Percentiles rank a stretch among this genome's conserved stretches.
These are phyloP conservation scores for Anguilla japonica DNA, from an alignment of 2,113 vertebrate species.

Conservation along the genomic window DNA sequence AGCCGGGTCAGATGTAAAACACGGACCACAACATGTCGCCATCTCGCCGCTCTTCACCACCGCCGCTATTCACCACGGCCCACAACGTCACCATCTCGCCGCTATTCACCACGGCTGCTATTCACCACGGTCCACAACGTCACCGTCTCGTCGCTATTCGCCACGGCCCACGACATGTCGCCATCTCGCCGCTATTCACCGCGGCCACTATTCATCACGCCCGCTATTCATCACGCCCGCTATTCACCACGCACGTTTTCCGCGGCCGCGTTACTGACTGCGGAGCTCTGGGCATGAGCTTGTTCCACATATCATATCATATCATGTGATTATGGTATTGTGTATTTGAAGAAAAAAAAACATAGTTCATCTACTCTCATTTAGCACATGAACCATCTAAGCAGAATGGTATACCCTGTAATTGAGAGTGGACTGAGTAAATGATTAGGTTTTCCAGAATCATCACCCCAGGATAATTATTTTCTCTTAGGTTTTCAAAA, in stretches of 20 bases:
- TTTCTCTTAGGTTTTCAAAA: not conserved
- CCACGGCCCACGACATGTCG: not conserved
- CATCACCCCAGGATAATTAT: not conserved
- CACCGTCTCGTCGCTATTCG: too few species aligned
- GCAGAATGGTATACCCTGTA: not conserved
- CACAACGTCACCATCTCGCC: too few species aligned
- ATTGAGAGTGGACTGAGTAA: not conserved
- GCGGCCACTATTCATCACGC: too few species aligned
- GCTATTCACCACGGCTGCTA: too few species aligned
- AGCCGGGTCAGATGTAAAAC: slow-evolving; percentile 74
- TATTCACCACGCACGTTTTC: too few species aligned
- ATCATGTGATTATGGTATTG: not conserved
- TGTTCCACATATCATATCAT: not conserved
- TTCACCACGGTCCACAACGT: too few species aligned
- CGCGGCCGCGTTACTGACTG: too few species aligned
- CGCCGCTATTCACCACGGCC: not conserved
- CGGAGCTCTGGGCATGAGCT: too few species aligned
- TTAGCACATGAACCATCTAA: not conserved
- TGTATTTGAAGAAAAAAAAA: not conserved
- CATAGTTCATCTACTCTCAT: not conserved
- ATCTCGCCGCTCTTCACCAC: not conserved
- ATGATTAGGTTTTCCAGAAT: too few species aligned
- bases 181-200: not conserved
- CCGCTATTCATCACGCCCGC: too few species aligned
- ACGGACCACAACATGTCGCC: not conserved